Base-by-base conservation (phyloP, 2,797 vertebrate species). In the Mionectes olivaceus region DNA sequence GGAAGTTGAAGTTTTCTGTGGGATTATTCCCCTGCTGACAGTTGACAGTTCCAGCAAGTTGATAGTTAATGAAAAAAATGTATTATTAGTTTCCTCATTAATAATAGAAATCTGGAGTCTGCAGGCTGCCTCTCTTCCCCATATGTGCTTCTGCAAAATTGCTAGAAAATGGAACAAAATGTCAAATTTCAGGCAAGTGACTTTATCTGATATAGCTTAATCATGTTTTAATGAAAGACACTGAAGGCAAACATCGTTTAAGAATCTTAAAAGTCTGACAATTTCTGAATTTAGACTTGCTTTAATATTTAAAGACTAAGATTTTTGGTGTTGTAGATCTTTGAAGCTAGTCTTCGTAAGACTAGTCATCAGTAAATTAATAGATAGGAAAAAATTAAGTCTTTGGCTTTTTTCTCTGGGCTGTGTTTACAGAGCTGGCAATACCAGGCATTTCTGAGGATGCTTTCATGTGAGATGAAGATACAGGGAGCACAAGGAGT, bases 101-200 rank as follows among this genome's bases (percentile, higher is more conserved):
- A 85, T 87, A 92, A 79, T 79, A 93, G 59, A 92, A 84, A 82
- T 84, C 50, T 89, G 27, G 33, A 84, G 32, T 93, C 70, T 76
- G 13, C n/a, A 55, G 71, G 60, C 35, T 89, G 60, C 49, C 18
- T 83, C 63, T 89, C 33, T 87, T 92, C 39, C 39, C 59, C 24
- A 4, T 94, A 85, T 77, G 33, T 53, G 39, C 49, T 87, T 85
- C 68, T 91, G 53, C 37, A 83, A 10, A 83, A 70, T 71, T 41
- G 27, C 49, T 87, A 25, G 84, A 91, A 95, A 93, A 59, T 85
- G 52, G 64, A 94, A 87, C 60, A 92, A 56, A 93, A 92, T 93
- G 84, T 91, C 64, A 74, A 30, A 35, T 87, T 94, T 70, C 71
- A 87, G 82, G 59, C 32, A 60, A 44, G 49, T 1, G 0, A 39